Base-by-base conservation (phyloP, 2,888 invertebrate species). In the Thymelicus lineola region DNA sequence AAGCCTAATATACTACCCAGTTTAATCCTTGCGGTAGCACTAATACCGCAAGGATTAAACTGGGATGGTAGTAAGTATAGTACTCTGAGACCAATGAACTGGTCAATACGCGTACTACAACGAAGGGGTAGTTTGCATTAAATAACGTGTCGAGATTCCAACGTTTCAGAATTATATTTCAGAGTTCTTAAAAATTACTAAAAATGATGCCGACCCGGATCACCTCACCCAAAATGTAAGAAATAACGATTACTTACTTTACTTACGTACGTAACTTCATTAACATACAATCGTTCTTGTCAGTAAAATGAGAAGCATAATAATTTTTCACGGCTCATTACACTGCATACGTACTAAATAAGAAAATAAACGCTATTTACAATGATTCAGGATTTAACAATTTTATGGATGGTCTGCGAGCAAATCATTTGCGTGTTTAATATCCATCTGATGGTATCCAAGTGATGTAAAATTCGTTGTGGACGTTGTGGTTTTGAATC, bases 251-350 rank as follows among this genome's bases (percentile, higher is more conserved):
- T 53, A 12, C 20, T 20, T 5, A 9, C 53, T 20, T 20, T 7
- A 10, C 20, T 7, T 53, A 20, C 10, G 53, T 53, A 53, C 10
- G 50, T 50, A 17, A 53, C 20, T 53, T 53, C 20, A 53, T 53
- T 53, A 53, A 20, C 17, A 53, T 53, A 53, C 53, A 53, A 53
- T 53, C 12, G 20, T 20, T 20, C n/a, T 9, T 50, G 48, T 17
- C 20, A 20, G 53, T 53, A 17, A 53, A 53, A 53, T 20, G 53
- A 20, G 53, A 53, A 53, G 53, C 53, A 53, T 53, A 53, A 53
- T 53, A 20, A 53, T 20, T 53, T 53, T 53, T 53, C 53, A 53
- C 20, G 53, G 53, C 53, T 53, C 20, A 53, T 53, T 53, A 53
- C 53, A 20, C 53, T 20, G 53, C 53, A 53, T 53, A 50, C 50